Evolutionary conservation across 1,140 invertebrate species (phyloP), one percentile per base, ranked within the genome.

Genomic region (Watersipora subatra): DNA sequence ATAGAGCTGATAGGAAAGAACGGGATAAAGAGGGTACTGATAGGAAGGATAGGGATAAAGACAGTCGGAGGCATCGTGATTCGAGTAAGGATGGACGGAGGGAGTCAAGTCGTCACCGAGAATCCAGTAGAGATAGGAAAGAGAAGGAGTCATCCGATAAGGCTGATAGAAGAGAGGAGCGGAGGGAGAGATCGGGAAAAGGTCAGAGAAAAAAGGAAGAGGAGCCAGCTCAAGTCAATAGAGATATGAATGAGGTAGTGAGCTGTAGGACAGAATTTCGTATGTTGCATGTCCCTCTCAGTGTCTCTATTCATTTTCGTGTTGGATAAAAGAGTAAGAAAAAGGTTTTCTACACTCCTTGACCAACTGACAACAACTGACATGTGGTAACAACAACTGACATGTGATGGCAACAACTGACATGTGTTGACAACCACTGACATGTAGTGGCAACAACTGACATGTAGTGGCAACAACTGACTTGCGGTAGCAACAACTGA

Each of bases 81-180:
- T 46, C 34, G 7, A 59, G 57, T 59, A 20, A 26, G 27, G 59
- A 46, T 46, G 34, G 58, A 64, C 62, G 22, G 63, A 67, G 46
- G 69, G 65, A n/a, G 7, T 58, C 26, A 59, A 12, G 25, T 30
- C 55, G 28, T 24, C 30, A 26, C 29, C 22, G 29, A 22, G 25
- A 65, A 30, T 3, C 22, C 28, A 46, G 1, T 28, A 20, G 66
- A 66, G 62, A 57, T 28, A 1, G 66, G 63, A 46, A 64, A 61
- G 0, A 70, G 65, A 62, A 69, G 64, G 61, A 62, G 63, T 46
- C 67, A 69, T 67, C 66, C 62, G 71, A 76, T n/a, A 71, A 73
- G 26, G 63, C 69, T 28, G 71, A 76, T 2, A 67, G 70, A 19
- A 65, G 77, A n/a, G 29, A 55, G 29, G 57, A 62, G 20, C 57